Evolutionary conservation across 2,888 invertebrate genomes (phyloP).

Genomic region (Neocrepidodera transversa): DNA sequence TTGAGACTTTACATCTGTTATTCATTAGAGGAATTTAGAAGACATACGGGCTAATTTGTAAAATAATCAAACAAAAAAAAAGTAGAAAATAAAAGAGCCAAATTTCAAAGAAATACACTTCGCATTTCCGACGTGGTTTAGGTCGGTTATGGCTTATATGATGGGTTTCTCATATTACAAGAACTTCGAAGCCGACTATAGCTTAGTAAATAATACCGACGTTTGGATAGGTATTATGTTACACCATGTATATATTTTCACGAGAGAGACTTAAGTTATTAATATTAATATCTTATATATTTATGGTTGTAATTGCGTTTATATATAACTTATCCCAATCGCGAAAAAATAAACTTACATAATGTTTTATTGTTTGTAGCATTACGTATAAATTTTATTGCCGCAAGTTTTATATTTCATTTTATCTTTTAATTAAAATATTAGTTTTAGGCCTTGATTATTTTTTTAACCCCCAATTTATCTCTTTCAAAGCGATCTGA

Average conservation of each 20-base stretch:
- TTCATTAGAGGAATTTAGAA: constrained; percentile 9
- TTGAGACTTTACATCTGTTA: constrained; percentile 17
- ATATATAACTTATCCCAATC: neutral
- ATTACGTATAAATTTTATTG: neutral
- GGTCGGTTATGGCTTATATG: constrained; percentile 17
- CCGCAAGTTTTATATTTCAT: neutral
- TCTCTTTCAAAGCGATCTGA: no score
- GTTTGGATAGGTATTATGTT: constrained; percentile 8
- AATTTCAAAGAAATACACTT: constrained; percentile 26
- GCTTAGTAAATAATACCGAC: constrained; percentile 18
- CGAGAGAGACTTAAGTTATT: constrained; percentile 5
- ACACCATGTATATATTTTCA: constrained; percentile 6
- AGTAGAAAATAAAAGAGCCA: constrained; percentile 17
- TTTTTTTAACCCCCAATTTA: no score
- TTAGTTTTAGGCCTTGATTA: no score
- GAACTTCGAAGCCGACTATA: constrained; percentile 18
- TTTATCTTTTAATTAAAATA: no score
- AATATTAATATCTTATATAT: constrained; percentile 3
- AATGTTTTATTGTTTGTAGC: neutral
- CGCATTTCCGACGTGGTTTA: constrained; percentile 17
- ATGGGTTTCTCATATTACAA: constrained; percentile 19
- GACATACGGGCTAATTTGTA: constrained; percentile 26
- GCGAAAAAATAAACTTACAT: neutral
- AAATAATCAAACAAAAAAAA: constrained; percentile 26
- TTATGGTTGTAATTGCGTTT: neutral